Evolutionary conservation across 2,888 invertebrate genomes (phyloP).

Genomic region (Neoaliturus tenellus): DNA sequence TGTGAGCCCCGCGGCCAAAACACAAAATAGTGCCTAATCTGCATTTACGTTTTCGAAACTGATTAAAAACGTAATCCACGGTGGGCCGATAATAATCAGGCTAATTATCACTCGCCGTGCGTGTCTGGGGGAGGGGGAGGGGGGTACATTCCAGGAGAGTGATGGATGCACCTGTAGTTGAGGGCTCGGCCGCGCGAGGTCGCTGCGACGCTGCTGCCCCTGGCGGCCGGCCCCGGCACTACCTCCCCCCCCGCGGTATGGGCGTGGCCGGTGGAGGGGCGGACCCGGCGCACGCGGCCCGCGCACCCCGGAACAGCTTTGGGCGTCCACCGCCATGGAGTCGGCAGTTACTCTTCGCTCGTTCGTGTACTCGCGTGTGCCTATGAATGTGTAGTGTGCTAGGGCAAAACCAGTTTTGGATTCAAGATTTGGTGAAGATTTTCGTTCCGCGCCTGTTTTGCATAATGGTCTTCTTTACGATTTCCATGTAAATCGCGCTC

Average conservation of each 20-base stretch:
- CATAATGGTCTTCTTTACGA: constrained; percentile 43
- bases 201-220: constrained; percentile 53
- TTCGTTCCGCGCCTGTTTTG: constrained; percentile 37
- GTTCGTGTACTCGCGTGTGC: neutral
- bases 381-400: neutral
- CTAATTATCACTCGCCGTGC: neutral
- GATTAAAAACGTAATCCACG: constrained; percentile 30
- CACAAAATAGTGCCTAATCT: neutral
- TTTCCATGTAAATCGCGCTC: constrained; percentile 55
- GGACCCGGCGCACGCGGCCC: constrained; percentile 32
- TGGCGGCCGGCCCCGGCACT: constrained; percentile 48
- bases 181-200: constrained; percentile 51
- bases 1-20: neutral
- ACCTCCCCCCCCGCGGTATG: neutral
- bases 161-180: constrained; percentile 56
- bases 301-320: constrained; percentile 46
- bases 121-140: neutral
- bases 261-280: constrained; percentile 53
- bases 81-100: constrained; percentile 2
- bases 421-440: constrained; percentile 50
- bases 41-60: constrained; percentile 19
- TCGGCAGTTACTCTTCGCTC: neutral
- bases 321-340: neutral
- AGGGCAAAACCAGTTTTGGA: constrained; percentile 51
- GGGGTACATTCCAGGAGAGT: constrained; percentile 31